Base-by-base conservation (phyloP, 2,113 vertebrate species). In the Tympanuchus pallidicinctus region DNA sequence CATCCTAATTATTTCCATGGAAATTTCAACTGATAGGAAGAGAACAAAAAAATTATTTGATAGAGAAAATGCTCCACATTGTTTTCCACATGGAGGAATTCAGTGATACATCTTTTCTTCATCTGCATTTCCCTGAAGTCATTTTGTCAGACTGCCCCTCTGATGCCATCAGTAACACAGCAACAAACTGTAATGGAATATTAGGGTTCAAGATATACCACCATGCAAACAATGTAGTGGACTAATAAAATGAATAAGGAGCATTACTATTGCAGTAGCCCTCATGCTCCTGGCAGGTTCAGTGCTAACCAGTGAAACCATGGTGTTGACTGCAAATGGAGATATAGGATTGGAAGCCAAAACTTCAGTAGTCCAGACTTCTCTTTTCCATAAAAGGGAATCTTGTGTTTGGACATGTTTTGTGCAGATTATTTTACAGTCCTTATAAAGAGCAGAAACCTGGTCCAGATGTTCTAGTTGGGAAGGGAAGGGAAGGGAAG, bases 381-480 rank as follows among this genome's bases (percentile, higher is more conserved):
- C 17, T 83, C 48, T 86, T 92, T 90, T 50, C 52, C 83, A 85
- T 84, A 82, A 93, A 96, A 94, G 56, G 47, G 67, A 97, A 34
- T 13, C 56, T 42, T 59, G 21, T 89, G 81, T 95, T 96, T 97
- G 72, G 64, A 59, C 43, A 92, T 5, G 6, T 83, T 95, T 83
- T 86, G n/a, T 48, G 1, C 6, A 86, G 59, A 93, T 80, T 81
- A 54, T 54, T 81, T 86, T 82, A 79, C 70, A 76, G 85, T 95
- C 47, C 7, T 24, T 85, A 59, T 71, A 86, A 97, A 95, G 70
- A 84, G 50, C 4, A 96, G 84, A 88, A n/a, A 74, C 52, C 42
- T 59, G 6, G 52, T 85, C 48, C 38, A 84, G 73, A 69, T 81
- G 69, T 86, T 86, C 45, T 21, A 72, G 48, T 69, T 38, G 38